Evolutionary conservation across 2,113 vertebrate genomes (phyloP).

Genomic region (Tamias sibiricus): DNA sequence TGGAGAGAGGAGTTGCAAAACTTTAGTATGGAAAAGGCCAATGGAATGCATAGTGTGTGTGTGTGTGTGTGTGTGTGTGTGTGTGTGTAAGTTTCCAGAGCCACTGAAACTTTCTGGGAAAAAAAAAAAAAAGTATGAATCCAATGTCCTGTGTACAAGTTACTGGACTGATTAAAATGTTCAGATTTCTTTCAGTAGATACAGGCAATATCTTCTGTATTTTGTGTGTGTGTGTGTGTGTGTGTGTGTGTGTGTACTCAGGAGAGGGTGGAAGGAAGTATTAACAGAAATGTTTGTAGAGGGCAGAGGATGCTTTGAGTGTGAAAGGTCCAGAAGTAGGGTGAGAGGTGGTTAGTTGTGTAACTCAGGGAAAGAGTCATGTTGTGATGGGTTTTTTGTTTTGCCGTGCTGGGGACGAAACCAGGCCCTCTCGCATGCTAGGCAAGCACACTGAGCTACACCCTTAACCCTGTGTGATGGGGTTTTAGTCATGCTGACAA

Average conservation of each 20-base stretch:
- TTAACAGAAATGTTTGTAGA: not conserved
- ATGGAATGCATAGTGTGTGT: too few relatives aligned
- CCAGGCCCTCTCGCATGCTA: not conserved
- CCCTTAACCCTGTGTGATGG: not conserved
- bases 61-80: not conserved
- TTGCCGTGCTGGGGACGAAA: too few relatives aligned
- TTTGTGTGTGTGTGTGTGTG: not conserved
- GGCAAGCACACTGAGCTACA: not conserved
- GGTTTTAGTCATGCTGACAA: not conserved
- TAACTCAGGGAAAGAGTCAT: not conserved
- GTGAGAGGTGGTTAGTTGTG: not conserved
- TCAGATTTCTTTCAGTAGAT: not conserved
- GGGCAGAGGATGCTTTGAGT: not conserved
- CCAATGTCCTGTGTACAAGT: not conserved
- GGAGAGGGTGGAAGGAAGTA: not conserved
- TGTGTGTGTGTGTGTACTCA: too few relatives aligned
- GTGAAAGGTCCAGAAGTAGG: not conserved
- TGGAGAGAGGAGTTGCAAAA: not conserved
- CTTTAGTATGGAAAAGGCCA: not conserved
- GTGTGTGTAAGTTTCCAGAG: not conserved
- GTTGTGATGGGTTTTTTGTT: not conserved
- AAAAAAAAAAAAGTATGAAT: not conserved
- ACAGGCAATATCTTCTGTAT: not conserved
- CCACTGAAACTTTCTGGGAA: not conserved
- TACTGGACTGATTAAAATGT: not conserved